Base-by-base conservation (phyloP, 2,797 vertebrate species). In the Pangasius larnaudii region DNA sequence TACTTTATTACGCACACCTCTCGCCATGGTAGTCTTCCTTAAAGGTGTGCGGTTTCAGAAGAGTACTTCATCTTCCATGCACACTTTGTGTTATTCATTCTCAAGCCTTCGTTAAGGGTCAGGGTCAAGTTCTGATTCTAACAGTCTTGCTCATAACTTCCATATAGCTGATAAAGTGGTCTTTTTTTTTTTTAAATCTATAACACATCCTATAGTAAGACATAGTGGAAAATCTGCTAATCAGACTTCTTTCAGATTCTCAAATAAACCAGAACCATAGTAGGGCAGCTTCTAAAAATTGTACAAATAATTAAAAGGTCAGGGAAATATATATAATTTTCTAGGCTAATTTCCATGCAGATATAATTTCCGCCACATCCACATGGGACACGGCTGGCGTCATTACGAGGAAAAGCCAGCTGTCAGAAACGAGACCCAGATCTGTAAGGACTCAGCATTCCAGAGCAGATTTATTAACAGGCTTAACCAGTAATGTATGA, bases 271-370 rank as follows among this genome's bases (percentile, higher is more conserved):
- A 36, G 39, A 53, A 7, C 72, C 75, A 81, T 89, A 90, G 84
- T 84, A 84, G 85, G 87, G 2, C 87, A 80, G 88, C 85, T 83
- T 89, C 91, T 87, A 90, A 89, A 91, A 90, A 88, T 74, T 82
- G 83, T 84, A 89, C 84, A 90, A 89, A 89, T 89, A 88, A 91
- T 90, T 91, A 89, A 90, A 89, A 91, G 89, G 91, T 90, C 89
- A 91, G 30, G 87, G 53, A 91, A 91, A 90, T 80, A 85, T 88
- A 88, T 90, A 88, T 89, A 87, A 90, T 89, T 90, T 90, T 89
- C 89, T 89, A 90, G 90, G 90, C 90, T 90, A 92, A 92, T 92
- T 89, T 90, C 84, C 84, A 87, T 84, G 88, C 84, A 87, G 88
- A 89, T 92, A 89, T 91, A 90, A 91, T 90, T 91, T 89, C 85